Evolutionary conservation across 2,888 invertebrate species (phyloP).

Genomic region (Plusia festucae): DNA sequence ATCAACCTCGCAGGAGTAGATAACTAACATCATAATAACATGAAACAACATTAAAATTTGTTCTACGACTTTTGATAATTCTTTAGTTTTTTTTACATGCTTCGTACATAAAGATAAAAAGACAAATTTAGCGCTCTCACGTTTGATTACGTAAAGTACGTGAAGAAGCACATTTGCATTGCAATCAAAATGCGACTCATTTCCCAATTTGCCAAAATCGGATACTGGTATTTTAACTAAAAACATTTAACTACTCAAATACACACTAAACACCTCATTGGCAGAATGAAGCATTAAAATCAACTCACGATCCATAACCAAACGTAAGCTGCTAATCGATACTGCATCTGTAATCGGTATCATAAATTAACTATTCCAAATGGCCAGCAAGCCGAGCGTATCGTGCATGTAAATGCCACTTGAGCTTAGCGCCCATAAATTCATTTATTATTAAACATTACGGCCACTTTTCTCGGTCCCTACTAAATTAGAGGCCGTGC

Average conservation of each 20-base stretch:
- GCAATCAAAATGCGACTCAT: too few species aligned
- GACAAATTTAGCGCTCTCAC: too few species aligned
- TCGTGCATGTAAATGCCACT: conserved; percentile 23
- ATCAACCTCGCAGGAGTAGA: too few species aligned
- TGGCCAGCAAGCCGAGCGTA: conserved; percentile 25
- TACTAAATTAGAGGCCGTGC: conserved; percentile 51
- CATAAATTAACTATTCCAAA: conserved; percentile 41
- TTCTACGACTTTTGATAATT: too few species aligned
- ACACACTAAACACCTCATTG: not conserved
- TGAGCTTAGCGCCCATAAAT: conserved; percentile 36
- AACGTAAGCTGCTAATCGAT: conserved; percentile 21
- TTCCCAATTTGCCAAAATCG: too few species aligned
- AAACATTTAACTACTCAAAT: not conserved
- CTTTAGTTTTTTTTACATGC: too few species aligned
- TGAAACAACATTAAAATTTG: too few species aligned
- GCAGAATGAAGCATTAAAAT: not conserved
- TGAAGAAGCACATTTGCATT: too few species aligned
- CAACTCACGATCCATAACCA: conserved; percentile 6
- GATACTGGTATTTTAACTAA: too few species aligned
- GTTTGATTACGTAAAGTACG: too few species aligned
- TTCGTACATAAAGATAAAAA: too few species aligned
- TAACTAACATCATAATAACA: too few species aligned
- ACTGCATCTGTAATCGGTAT: conserved; percentile 35
- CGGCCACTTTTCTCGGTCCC: conserved; percentile 43
- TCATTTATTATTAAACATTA: conserved; percentile 56